These are phyloP conservation scores for Endotricha flammealis DNA, from an alignment of 2,888 invertebrate species.

Conservation along the genomic window DNA sequence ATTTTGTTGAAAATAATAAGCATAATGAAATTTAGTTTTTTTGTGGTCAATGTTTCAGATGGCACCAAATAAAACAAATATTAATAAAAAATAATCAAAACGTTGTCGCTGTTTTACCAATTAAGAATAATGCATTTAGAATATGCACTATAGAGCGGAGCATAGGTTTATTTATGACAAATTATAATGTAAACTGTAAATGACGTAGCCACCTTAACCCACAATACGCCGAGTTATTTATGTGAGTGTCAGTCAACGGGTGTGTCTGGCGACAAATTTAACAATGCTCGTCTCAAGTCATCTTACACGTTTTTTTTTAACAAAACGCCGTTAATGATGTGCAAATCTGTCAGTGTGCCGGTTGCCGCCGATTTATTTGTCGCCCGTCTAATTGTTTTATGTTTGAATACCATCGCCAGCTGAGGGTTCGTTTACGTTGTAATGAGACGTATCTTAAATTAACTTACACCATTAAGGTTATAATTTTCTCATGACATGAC, in stretches of 20 bases:
- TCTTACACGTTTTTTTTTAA: slow-evolving; percentile 32
- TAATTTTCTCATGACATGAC: too few species aligned
- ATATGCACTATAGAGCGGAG: too few species aligned
- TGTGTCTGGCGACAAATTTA: slow-evolving; percentile 64
- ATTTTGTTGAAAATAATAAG: too few species aligned
- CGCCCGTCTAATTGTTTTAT: slow-evolving; percentile 43
- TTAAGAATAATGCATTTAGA: too few species aligned
- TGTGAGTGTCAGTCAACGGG: slow-evolving; percentile 55
- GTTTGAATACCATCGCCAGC: background rate
- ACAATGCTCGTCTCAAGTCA: slow-evolving; percentile 52
- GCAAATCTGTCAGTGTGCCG: slow-evolving; percentile 64
- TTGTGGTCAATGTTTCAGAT: too few species aligned
- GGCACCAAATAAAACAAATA: too few species aligned
- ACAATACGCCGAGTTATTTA: slow-evolving; percentile 54
- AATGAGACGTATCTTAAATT: background rate
- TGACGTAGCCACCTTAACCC: too few species aligned
- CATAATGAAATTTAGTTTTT: too few species aligned
- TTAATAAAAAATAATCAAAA: too few species aligned
- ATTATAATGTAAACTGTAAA: too few species aligned
- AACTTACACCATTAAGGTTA: background rate
- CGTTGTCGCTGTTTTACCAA: too few species aligned
- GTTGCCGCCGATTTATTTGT: slow-evolving; percentile 55
- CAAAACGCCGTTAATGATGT: slow-evolving; percentile 58
- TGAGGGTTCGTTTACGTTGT: slow-evolving; percentile 5
- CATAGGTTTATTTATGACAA: too few species aligned